Evolutionary conservation across 2,113 vertebrate genomes (phyloP), one percentile per base, ranked within the genome.

Genomic region (Ceratotherium simum): DNA sequence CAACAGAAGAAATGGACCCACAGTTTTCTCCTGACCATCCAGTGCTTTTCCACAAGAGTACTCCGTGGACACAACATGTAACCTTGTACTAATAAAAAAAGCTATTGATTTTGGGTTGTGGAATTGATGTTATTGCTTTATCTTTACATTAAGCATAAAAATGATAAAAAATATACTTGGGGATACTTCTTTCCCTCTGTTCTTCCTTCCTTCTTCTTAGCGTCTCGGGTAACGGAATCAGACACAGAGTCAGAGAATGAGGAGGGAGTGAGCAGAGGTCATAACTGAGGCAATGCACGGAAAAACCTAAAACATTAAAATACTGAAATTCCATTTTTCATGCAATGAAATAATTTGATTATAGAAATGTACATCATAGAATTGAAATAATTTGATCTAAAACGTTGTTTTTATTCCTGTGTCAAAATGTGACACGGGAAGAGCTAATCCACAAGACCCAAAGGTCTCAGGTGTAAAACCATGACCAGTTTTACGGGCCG

Each of bases 401-500:
- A 70, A 36, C 6, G 2, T 31, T 48, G 5, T 14, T 80, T 73
- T 42, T 58, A 62, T 69, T 62, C 25, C 14, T 10, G 5, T 29
- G 14, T 67, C 39, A 67, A 12, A 88, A 64, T 2, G 16, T 31
- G 33, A 60, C 8, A 31, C 65, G 46, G 6, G 8, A 31, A 89
- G n/a, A 8, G 11, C 4, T 12, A 20, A 2, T 21, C 11, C 27
- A 23, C 42, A 87, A 88, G 92, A 95, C 20, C 20, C 21, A 79
- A 90, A 95, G 82, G n/a, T 96, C 78, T 97, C 48, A 42, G 75
- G 91, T 60, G 93, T 73, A 96, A 90, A 70, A 95, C 91, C 70
- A 78, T 80, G 80, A 95, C 89, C 70, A 91, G 6, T 23, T 90
- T 96, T 86, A 90, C 46, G 86, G 83, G 56, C 42, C 94, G 76